Base-by-base conservation (phyloP, 2,797 vertebrate species). In the Glossophaga mutica region DNA sequence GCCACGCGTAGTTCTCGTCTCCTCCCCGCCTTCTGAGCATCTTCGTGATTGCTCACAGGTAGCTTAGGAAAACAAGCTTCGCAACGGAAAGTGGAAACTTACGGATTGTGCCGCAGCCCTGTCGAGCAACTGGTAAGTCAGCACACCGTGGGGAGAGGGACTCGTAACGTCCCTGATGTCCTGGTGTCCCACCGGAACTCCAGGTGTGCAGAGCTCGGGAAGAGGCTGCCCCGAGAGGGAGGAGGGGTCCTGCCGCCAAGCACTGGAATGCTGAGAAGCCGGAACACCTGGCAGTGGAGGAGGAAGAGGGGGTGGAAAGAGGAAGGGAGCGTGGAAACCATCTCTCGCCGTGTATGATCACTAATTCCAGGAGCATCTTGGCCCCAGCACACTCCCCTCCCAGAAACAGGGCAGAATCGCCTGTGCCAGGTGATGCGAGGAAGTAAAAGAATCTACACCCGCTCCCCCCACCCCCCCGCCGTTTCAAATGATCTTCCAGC, bases 171-270 rank as follows among this genome's bases (percentile, higher is more conserved):
- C n/a, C 59, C 5, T 12, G 34, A 50, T 42, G 29, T 39, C 37
- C 15, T 82, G 24, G 29, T 9, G 67, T 59, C 37, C 29, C 10
- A 5, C 4, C 44, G 14, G 50, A 50, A 81, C 29, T 59, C 74
- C 9, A 18, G 37, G 15, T 32, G 7, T 32, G 2, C 5, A 37
- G 73, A 37, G 44, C 32, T 52, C 24, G 44, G 6, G n/a, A 29
- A 57, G 39, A 78, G 1, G 9, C 15, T 19, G 2, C 21, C 1
- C 57, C 50, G 48, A 8, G 24, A 39, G 19, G 55, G 32, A 22
- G 39, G 6, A 55, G n/a, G 19, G 19, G 46, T 6, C 2, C 14
- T 1, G 0, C 1, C 14, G 1, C 0, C 16, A 9, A 18, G 42
- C 24, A 21, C 76, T 15, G 39, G 32, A 86, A 46, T 42, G 39